A percentile compares a stretch with the other conserved stretches of the same genome.
These are phyloP conservation scores for Poecilia velifera DNA, from an alignment of 2,797 vertebrate genomes.

Conservation along the genomic window DNA sequence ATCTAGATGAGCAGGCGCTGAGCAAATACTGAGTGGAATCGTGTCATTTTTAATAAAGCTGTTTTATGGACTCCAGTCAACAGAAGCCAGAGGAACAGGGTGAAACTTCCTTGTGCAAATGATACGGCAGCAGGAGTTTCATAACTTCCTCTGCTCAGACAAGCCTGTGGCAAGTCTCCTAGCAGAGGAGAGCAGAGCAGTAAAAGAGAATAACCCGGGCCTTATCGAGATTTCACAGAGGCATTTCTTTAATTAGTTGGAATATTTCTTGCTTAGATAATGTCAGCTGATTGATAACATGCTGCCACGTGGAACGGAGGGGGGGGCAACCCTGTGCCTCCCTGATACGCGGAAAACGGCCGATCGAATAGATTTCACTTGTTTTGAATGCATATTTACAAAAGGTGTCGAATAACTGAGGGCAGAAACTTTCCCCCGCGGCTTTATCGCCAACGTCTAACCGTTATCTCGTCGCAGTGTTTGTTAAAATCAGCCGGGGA, in stretches of 20 bases:
- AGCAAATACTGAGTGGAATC: slow-evolving; percentile 79
- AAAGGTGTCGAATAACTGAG: slow-evolving; percentile 69
- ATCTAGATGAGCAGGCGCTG: slow-evolving; percentile 77
- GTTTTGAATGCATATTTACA: slow-evolving; percentile 70
- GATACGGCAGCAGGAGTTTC: slow-evolving; percentile 81
- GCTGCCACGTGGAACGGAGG: slow-evolving; percentile 68
- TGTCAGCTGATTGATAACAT: slow-evolving; percentile 81
- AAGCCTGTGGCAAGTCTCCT: slow-evolving; percentile 81
- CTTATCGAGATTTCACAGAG: slow-evolving; percentile 83
- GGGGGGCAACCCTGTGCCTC: slow-evolving; percentile 52
- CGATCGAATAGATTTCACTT: slow-evolving; percentile 67
- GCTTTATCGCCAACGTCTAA: slow-evolving; percentile 52
- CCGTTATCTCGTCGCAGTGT: slow-evolving; percentile 35
- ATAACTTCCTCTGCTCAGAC: slow-evolving; percentile 84
- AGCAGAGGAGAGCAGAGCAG: slow-evolving; percentile 69
- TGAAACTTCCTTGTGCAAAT: slow-evolving; percentile 84
- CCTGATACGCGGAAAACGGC: slow-evolving; percentile 66
- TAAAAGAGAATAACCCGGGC: slow-evolving; percentile 64
- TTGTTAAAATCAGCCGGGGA: slow-evolving; percentile 47
- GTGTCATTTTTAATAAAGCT: slow-evolving; percentile 82
- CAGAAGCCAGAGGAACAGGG: slow-evolving; percentile 76
- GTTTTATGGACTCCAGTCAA: slow-evolving; percentile 80
- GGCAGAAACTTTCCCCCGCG: slow-evolving; percentile 40
- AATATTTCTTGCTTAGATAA: slow-evolving; percentile 83
- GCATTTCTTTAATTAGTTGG: slow-evolving; percentile 86